Evolutionary conservation across 2,888 invertebrate genomes (phyloP).

Genomic region (Ypsolopha sequella): DNA sequence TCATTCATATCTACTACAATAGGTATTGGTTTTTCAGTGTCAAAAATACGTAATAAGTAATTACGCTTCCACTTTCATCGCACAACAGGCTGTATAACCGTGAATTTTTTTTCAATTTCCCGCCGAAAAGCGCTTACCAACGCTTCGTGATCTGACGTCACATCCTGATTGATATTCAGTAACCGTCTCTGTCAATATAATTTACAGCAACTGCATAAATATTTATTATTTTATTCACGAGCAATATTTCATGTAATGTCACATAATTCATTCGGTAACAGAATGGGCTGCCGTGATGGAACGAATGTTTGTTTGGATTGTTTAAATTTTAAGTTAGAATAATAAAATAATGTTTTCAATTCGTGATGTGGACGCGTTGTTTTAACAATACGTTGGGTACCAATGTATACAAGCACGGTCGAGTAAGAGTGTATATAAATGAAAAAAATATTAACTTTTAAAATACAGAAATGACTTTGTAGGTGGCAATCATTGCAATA

Average conservation of each 20-base stretch:
- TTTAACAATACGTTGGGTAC: no score
- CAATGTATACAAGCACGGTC: no score
- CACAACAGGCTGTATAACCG: slow-evolving; percentile 3
- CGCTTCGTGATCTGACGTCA: slow-evolving; percentile 9
- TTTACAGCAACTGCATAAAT: slow-evolving; percentile 21
- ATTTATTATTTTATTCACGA: slow-evolving; percentile 31
- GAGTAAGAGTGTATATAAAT: no score
- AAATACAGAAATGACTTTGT: no score
- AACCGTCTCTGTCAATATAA: slow-evolving; percentile 16
- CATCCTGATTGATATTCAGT: slow-evolving; percentile 17
- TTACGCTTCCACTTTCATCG: slow-evolving; percentile 3
- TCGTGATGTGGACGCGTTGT: no score
- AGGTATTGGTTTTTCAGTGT: background rate
- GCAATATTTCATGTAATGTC: slow-evolving; percentile 26
- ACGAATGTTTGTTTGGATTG: background rate
- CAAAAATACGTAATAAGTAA: background rate
- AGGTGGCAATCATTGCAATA: no score
- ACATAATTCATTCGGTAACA: slow-evolving; percentile 27
- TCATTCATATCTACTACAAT: no score
- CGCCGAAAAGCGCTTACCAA: slow-evolving; percentile 1
- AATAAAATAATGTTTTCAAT: no score
- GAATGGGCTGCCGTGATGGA: slow-evolving; percentile 4
- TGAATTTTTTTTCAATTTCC: slow-evolving; percentile 1
- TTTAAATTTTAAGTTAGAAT: no score
- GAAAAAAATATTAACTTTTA: no score